These are phyloP conservation scores for Spodoptera littoralis DNA, from an alignment of 2,888 invertebrate genomes.

Conservation along the genomic window DNA sequence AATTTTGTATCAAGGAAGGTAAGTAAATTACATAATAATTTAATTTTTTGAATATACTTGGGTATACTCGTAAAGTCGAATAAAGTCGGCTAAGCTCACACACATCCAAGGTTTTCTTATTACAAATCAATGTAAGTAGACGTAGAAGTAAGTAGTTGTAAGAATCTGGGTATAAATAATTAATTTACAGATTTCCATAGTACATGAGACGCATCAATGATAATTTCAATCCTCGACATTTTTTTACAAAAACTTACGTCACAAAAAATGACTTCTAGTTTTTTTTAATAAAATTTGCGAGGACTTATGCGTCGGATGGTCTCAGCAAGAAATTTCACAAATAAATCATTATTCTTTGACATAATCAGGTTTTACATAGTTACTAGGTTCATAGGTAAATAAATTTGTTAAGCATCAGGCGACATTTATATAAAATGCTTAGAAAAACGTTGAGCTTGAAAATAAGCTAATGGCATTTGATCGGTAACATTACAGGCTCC, in stretches of 20 bases:
- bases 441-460: conserved; percentile 52
- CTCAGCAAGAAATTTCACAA: conserved; percentile 34
- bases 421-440: conserved; percentile 54
- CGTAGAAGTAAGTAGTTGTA: neutral
- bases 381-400: conserved; percentile 47
- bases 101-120: conserved; percentile 6
- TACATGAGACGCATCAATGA: conserved; percentile 20
- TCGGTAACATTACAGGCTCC: conserved; percentile 54
- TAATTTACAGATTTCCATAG: conserved; percentile 10
- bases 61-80: conserved; percentile 16
- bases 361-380: conserved; percentile 30
- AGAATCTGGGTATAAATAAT: conserved; percentile 48
- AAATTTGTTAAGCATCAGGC: conserved; percentile 55
- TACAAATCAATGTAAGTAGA: conserved; percentile 4
- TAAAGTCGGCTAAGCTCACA: conserved; percentile 31
- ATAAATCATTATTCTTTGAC: conserved; percentile 16
- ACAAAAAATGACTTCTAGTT: conserved; percentile 33
- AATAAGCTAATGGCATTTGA: conserved; percentile 57
- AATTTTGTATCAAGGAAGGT: conserved; percentile 34
- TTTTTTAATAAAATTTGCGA: conserved; percentile 19
- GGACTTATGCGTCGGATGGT: conserved; percentile 24
- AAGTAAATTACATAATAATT: neutral
- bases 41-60: no score
- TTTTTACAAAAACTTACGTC: conserved; percentile 19
- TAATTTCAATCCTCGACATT: conserved; percentile 25